Evolutionary conservation across 2,113 vertebrate species (phyloP), one percentile per base, ranked within the genome.

Genomic region (Ciconia stormi): DNA sequence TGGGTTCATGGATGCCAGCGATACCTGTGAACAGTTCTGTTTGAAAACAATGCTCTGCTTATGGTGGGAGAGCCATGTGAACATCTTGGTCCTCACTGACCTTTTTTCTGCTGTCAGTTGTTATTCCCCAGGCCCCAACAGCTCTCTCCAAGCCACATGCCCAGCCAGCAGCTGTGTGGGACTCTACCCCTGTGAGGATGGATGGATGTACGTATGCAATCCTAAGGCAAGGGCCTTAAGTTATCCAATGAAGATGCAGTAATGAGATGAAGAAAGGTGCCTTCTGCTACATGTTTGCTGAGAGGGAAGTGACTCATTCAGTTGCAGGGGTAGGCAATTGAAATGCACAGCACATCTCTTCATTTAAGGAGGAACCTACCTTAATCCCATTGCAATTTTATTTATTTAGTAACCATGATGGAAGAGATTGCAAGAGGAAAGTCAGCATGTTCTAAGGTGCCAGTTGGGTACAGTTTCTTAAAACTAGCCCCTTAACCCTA

Each of bases 181-280:
- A 58, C 71, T 55, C 66, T n/a, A 13, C 23, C 38, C 89, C 42
- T 6, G 0, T 13, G 47, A 94, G 44, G 73, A 79, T 22, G 27
- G 2, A 40, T 22, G 30, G 10, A 59, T 58, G 26, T 23, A 23
- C 20, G 29, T 44, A 59, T 74, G 69, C 40, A 95, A 62, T 58
- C 27, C 93, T 38, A 95, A 95, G 91, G 91, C 84, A 80, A 59
- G 56, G 42, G 82, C 84, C 93, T 94, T 94, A 91, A 73, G 26
- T 29, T 70, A 59, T 26, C 38, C 62, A 44, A 36, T 11, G 53
- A 93, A 94, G 87, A 91, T 8, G 38, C 74, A 86, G 95, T 70
- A 88, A 70, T 17, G 67, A 94, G 71, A 86, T 27, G 73, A 94
- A 95, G 95, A 92, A 97, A 95, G 97, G 96, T 97, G 96, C 96